Conservation (phyloP, 2,888 invertebrate species). For the Agrypnus murinus region DNA sequence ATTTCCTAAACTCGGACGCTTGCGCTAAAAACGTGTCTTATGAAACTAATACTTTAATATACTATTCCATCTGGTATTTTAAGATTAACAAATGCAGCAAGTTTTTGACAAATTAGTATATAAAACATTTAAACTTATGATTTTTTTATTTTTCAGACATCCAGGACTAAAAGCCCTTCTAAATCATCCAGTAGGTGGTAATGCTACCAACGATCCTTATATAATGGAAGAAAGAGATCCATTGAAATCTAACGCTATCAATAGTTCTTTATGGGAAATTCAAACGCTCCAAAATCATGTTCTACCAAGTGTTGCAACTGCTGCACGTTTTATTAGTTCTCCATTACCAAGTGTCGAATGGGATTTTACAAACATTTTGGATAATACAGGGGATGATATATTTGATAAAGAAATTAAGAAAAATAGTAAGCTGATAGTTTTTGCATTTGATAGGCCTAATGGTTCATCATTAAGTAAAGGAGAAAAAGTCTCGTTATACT, state of each 20-base stretch:
- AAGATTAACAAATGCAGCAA: no score
- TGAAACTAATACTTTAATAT: no score
- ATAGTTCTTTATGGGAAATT: conserved; percentile 96
- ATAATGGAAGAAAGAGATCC: conserved; percentile 88
- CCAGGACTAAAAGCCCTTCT: conserved; percentile 84
- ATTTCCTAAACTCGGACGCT: no score
- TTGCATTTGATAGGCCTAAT: conserved; percentile 84
- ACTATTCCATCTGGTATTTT: no score
- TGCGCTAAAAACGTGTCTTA: no score
- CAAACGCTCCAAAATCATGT: conserved; percentile 84
- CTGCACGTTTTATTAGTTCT: conserved; percentile 82
- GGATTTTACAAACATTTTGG: conserved; percentile 80
- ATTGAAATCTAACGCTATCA: conserved; percentile 84
- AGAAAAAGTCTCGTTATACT: conserved; percentile 81
- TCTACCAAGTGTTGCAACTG: conserved; percentile 81
- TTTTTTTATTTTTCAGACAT: conserved; percentile 77
- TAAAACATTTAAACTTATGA: no score
- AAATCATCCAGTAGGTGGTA: conserved; percentile 72
- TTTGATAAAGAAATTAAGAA: conserved; percentile 87
- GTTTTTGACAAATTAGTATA: no score
- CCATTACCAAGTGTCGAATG: conserved; percentile 80
- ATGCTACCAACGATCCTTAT: conserved; percentile 85
- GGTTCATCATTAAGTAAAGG: conserved; percentile 75
- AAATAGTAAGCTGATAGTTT: conserved; percentile 82
- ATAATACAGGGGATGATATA: conserved; percentile 79